Evolutionary conservation across 2,888 invertebrate genomes (phyloP).

Genomic region (Cloeon dipterum): DNA sequence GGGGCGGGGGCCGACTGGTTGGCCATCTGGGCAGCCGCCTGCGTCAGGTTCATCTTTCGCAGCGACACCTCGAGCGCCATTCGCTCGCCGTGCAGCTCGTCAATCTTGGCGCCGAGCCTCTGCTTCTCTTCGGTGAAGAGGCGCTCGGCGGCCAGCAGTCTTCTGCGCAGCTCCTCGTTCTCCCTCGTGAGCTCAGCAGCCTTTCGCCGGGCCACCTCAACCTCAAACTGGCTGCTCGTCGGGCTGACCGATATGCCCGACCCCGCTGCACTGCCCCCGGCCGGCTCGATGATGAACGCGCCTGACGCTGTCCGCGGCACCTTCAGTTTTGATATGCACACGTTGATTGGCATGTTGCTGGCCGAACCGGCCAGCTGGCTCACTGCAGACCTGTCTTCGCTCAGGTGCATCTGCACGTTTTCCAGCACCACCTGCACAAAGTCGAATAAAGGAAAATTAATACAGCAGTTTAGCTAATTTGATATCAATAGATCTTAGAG

Average conservation of each 20-base stretch:
- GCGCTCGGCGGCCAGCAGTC: conserved; percentile 31
- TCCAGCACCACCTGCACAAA: conserved; percentile 52
- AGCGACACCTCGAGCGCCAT: conserved; percentile 1
- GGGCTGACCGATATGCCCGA: too few relatives aligned
- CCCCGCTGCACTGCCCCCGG: background rate
- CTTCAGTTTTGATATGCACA: conserved; percentile 43
- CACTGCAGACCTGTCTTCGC: conserved; percentile 63
- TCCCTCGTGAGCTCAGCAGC: conserved; percentile 23
- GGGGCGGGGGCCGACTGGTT: too few relatives aligned
- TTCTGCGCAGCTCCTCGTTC: conserved; percentile 36
- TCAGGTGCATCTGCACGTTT: conserved; percentile 47
- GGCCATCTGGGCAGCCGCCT: background rate
- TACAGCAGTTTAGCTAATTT: too few relatives aligned
- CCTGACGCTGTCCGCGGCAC: conserved; percentile 51
- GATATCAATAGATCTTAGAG: too few relatives aligned
- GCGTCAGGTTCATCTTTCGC: background rate
- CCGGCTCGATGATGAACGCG: conserved; percentile 46
- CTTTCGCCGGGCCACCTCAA: conserved; percentile 21
- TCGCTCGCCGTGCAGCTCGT: conserved; percentile 2
- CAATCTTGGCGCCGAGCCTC: background rate
- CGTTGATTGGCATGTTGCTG: conserved; percentile 53
- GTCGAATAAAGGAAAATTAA: too few relatives aligned
- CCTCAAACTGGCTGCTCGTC: conserved; percentile 19
- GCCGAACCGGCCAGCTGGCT: conserved; percentile 66
- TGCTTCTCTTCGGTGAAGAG: background rate